Evolutionary conservation across 2,888 invertebrate species (phyloP).

Genomic region (Bombyx huttoni): DNA sequence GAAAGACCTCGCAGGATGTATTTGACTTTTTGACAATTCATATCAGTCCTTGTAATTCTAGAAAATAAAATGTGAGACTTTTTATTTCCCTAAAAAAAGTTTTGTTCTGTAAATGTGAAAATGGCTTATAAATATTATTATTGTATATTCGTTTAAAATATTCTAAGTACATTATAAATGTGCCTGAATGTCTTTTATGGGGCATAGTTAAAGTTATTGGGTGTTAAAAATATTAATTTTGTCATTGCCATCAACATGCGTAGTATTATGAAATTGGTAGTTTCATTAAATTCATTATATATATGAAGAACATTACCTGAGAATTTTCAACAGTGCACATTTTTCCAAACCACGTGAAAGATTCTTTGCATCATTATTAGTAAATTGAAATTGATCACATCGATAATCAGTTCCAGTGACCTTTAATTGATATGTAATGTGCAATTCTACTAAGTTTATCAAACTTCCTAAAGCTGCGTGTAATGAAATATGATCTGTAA

Average conservation of each 20-base stretch:
- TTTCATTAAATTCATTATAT: too few species aligned
- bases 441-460: constrained; percentile 47
- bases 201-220: too few species aligned
- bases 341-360: constrained; percentile 56
- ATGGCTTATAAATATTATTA: too few species aligned
- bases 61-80: constrained; percentile 7
- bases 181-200: too few species aligned
- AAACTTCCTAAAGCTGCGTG: constrained; percentile 63
- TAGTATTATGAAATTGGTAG: too few species aligned
- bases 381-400: constrained; percentile 62
- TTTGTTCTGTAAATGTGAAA: neutral
- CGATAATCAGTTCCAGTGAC: constrained; percentile 47
- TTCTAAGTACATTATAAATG: too few species aligned
- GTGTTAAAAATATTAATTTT: too few species aligned
- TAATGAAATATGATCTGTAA: constrained; percentile 58
- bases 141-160: too few species aligned
- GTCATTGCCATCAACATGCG: too few species aligned
- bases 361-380: constrained; percentile 59
- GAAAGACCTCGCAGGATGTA: constrained; percentile 53
- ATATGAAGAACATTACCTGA: constrained; percentile 28
- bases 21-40: constrained; percentile 58
- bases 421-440: constrained; percentile 51
- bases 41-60: constrained; percentile 55
- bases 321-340: constrained; percentile 36
- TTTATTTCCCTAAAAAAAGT: neutral